A percentile compares a stretch with the other conserved stretches of the same genome.
Conservation (phyloP, 2,113 vertebrate species). For the Thryonomys swinderianus region DNA sequence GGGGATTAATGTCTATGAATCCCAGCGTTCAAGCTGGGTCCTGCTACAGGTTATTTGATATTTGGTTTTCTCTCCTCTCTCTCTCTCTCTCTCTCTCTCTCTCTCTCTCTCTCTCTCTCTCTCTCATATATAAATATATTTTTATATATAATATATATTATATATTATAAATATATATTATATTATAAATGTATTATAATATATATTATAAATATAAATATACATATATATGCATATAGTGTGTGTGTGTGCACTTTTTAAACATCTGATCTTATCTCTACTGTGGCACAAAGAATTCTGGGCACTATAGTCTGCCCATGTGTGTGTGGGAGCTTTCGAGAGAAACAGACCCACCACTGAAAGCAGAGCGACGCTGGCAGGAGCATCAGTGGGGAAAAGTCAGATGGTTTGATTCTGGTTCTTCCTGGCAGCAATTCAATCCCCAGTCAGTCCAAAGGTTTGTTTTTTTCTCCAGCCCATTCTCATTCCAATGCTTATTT, state of each 20-base stretch:
- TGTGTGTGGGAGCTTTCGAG: not conserved
- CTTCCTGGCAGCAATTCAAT: not conserved
- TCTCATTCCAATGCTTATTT: not conserved
- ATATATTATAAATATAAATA: too few relatives aligned
- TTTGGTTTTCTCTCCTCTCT: too few relatives aligned
- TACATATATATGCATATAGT: too few relatives aligned
- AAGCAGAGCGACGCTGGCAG: not conserved
- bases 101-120: too few relatives aligned
- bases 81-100: too few relatives aligned
- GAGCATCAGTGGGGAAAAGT: too few relatives aligned
- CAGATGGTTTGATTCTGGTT: not conserved
- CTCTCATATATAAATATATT: too few relatives aligned
- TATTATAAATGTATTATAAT: too few relatives aligned
- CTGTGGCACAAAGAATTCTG: not conserved
- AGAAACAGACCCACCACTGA: not conserved
- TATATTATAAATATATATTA: too few relatives aligned
- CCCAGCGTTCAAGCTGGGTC: not conserved
- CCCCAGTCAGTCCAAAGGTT: not conserved
- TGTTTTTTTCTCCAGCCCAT: not conserved
- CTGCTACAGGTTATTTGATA: not conserved
- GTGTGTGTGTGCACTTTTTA: not conserved
- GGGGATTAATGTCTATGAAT: rapidly evolving
- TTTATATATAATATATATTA: too few relatives aligned
- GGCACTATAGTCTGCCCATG: not conserved
- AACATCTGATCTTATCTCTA: not conserved